These are phyloP conservation scores for Orthonychiurus folsomi DNA, from an alignment of 2,888 invertebrate species.

Conservation along the genomic window DNA sequence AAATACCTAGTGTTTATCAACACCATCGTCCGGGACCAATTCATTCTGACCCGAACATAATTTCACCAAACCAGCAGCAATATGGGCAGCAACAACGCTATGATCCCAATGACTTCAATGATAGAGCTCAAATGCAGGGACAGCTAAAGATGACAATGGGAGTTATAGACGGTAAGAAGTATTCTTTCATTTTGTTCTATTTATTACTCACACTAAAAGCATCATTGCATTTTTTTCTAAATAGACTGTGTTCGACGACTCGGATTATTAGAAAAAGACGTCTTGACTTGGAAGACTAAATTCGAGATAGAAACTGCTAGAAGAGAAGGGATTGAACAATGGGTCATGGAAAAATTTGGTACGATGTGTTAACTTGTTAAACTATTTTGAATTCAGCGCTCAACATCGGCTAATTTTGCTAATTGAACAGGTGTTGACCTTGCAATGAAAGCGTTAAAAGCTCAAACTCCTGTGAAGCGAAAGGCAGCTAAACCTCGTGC, in stretches of 20 bases:
- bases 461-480: background rate
- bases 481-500: background rate
- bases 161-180: background rate
- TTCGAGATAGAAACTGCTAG: background rate
- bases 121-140: background rate
- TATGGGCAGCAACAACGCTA: background rate
- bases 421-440: background rate
- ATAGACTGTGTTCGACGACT: background rate
- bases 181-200: background rate
- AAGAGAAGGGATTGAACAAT: background rate
- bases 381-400: background rate
- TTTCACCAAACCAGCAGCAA: background rate
- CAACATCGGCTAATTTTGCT: background rate
- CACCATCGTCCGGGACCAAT: background rate
- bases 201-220: too few relatives aligned
- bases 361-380: background rate
- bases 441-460: background rate
- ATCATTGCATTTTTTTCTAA: background rate
- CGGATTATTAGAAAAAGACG: background rate
- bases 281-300: background rate
- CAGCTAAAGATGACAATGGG: conserved; percentile 1
- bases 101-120: background rate
- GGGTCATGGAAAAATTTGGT: background rate
- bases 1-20: background rate
- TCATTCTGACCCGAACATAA: background rate